These are phyloP conservation scores for Musca vetustissima DNA, from an alignment of 1,140 invertebrate species.

Conservation along the genomic window DNA sequence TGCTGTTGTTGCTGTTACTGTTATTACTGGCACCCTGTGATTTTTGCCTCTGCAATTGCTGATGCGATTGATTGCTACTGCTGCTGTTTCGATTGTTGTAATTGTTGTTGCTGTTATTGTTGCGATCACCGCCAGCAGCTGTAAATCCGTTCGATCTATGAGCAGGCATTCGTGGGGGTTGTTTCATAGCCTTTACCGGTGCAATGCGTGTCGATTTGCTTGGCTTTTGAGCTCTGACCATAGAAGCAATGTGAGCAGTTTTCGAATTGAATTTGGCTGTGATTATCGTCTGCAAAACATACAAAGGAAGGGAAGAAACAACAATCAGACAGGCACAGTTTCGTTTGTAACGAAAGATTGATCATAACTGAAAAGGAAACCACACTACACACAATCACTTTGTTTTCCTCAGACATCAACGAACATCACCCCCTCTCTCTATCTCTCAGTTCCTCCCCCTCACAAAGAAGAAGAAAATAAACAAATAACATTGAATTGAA, in stretches of 20 bases:
- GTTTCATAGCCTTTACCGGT: conserved; percentile 25
- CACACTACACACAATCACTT: conserved; percentile 8
- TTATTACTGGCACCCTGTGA: conserved; percentile 6
- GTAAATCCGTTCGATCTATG: conserved; percentile 24
- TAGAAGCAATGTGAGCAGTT: conserved; percentile 42
- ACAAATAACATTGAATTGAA: too few relatives aligned
- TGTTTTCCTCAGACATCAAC: neutral
- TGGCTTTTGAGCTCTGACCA: conserved; percentile 39
- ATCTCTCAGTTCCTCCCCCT: too few relatives aligned
- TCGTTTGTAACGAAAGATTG: too few relatives aligned
- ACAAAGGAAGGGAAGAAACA: neutral
- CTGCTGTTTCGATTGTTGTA: conserved; percentile 5
- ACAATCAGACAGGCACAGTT: neutral
- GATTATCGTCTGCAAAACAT: conserved; percentile 33
- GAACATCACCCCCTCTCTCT: too few relatives aligned
- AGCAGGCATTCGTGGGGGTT: conserved; percentile 24
- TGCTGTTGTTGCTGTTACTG: neutral
- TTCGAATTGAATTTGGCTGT: conserved; percentile 38
- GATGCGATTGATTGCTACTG: conserved; percentile 13
- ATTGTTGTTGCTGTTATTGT: conserved; percentile 28
- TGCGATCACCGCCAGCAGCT: conserved; percentile 21
- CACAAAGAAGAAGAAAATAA: too few relatives aligned
- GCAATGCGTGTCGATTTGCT: neutral
- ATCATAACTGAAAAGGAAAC: too few relatives aligned
- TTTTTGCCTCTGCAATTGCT: conserved; percentile 25